Evolutionary conservation across 2,888 invertebrate genomes (phyloP).

Genomic region (Stenodera caucasica): DNA sequence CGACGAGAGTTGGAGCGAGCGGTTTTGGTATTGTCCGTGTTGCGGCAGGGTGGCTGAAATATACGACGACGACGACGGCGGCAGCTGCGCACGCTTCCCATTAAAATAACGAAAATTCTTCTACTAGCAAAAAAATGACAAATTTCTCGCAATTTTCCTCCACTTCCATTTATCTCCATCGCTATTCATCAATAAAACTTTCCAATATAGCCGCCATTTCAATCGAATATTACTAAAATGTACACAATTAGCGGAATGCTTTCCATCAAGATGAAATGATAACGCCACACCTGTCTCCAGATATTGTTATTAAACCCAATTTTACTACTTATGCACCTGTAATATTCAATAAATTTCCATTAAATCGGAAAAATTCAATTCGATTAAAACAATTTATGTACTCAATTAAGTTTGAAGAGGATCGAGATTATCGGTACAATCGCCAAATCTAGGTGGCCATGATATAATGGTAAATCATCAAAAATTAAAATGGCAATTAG

Average conservation of each 20-base stretch:
- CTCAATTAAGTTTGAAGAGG: too few species aligned
- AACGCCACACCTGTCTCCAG: constrained; percentile 17
- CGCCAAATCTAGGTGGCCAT: not conserved
- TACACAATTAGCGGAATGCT: too few species aligned
- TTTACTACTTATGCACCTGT: not conserved
- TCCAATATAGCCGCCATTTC: too few species aligned
- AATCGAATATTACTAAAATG: too few species aligned
- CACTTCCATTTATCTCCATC: not conserved
- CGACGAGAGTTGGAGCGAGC: constrained; percentile 32
- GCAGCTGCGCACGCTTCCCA: constrained; percentile 35
- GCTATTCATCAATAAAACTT: not conserved
- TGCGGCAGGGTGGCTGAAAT: constrained; percentile 43
- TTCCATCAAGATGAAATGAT: not conserved
- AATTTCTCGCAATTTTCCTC: not conserved
- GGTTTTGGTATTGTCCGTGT: constrained; percentile 41
- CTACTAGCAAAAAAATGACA: not conserved
- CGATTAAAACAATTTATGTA: too few species aligned
- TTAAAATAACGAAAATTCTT: constrained; percentile 6
- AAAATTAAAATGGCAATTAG: not conserved
- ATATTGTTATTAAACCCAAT: not conserved
- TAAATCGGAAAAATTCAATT: too few species aligned
- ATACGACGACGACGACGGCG: not conserved
- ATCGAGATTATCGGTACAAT: not conserved
- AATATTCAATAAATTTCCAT: not conserved
- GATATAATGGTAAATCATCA: not conserved